Base-by-base conservation (phyloP, 2,113 vertebrate genomes). In the Eupsittula cactorum region DNA sequence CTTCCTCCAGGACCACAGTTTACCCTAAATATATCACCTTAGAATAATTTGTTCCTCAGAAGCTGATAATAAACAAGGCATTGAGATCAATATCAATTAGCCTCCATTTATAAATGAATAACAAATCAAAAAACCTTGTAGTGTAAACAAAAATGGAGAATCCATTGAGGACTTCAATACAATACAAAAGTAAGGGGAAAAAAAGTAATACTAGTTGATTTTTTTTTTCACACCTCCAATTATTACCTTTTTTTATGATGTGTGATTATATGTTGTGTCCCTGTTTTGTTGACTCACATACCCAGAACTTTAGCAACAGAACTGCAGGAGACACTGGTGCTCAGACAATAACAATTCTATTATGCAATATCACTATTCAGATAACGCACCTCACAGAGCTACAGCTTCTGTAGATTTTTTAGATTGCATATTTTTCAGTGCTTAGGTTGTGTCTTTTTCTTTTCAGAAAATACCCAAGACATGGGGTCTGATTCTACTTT, bases 41-140 rank as follows among this genome's bases (percentile, higher is more conserved):
- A 89, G 57, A 96, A 94, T 86, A 94, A 65, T 77, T 94, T 97
- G 9, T 82, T 97, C 62, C 64, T 37, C 76, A 85, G 68, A 92
- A 84, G 69, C 39, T 91, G 47, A 89, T 91, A 94, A 92, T 96
- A 86, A 95, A 85, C 28, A 91, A 87, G n/a, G 3, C 29, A 91
- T 76, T 86, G 60, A 93, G 55, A 95, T 97, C 86, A 96, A 96
- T 95, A 95, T 95, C 42, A 95, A 80, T 97, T 97, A 97, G 11
- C 20, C 47, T 93, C 18, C 44, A 91, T 93, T 97, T 39, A 86
- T 49, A 97, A 96, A 79, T 86, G 16, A 96, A 87, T 93, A 96
- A 90, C 60, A 88, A 93, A 86, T 89, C 62, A 93, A 68, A 52
- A 92, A 94, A 13, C 28, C 13, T 76, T 92, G 63, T 94, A 86